Conservation (phyloP, 2,888 invertebrate genomes). For the Tuta absoluta region DNA sequence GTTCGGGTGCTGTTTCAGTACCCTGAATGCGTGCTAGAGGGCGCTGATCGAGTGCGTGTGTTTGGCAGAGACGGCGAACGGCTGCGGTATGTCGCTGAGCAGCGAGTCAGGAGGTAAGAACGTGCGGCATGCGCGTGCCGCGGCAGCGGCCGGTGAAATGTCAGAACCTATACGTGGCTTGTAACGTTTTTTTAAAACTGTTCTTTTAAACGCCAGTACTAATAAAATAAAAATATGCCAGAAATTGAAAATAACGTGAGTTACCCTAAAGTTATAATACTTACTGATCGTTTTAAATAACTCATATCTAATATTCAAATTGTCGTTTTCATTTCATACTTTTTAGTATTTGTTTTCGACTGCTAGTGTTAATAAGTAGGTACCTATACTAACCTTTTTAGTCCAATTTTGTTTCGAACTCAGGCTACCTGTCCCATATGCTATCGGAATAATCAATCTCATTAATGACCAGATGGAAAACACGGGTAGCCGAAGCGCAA, state of each 20-base stretch:
- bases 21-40: constrained; percentile 89
- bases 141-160: too few species aligned
- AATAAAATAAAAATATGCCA: too few species aligned
- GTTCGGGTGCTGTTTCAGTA: constrained; percentile 91
- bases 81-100: constrained; percentile 69
- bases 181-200: too few species aligned
- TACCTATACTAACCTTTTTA: neutral
- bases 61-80: constrained; percentile 85
- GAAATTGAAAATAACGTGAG: too few species aligned
- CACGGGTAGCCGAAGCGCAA: neutral
- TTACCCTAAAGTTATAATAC: too few species aligned
- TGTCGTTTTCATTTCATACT: too few species aligned
- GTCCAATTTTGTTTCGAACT: neutral
- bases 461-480: neutral
- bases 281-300: too few species aligned
- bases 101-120: constrained; percentile 63
- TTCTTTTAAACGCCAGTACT: too few species aligned
- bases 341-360: too few species aligned
- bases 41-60: constrained; percentile 89
- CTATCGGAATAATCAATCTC: neutral
- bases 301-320: too few species aligned
- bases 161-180: too few species aligned
- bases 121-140: neutral
- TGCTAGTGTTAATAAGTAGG: too few species aligned
- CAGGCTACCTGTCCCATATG: neutral